Conservation (phyloP, 2,888 invertebrate species). For the Biston stratarius region DNA sequence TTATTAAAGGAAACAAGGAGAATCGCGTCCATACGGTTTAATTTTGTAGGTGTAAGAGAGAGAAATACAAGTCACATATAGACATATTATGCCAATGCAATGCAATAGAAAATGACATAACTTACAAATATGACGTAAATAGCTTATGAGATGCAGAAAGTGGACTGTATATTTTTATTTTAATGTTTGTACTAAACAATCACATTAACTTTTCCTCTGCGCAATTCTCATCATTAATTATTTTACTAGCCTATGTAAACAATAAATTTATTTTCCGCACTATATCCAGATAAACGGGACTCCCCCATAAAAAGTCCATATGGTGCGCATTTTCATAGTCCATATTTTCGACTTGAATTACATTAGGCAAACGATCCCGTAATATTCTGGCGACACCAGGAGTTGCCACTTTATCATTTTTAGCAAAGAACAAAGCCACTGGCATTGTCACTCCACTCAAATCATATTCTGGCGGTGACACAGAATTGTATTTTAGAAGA, state of each 20-base stretch:
- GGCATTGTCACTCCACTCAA: constrained; percentile 36
- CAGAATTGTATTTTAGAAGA: constrained; percentile 40
- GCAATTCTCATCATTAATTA: too few species aligned
- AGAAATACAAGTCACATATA: too few species aligned
- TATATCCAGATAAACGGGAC: constrained; percentile 43
- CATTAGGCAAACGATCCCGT: constrained; percentile 46
- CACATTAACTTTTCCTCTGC: not conserved
- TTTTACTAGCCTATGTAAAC: too few species aligned
- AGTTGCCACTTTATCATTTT: constrained; percentile 50
- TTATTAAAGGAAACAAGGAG: too few species aligned
- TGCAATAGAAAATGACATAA: too few species aligned
- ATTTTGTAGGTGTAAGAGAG: too few species aligned
- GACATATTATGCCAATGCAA: too few species aligned
- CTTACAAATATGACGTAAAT: too few species aligned
- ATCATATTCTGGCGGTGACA: constrained; percentile 43
- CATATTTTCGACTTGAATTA: constrained; percentile 41
- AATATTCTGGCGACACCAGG: constrained; percentile 46
- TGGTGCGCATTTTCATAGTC: constrained; percentile 47
- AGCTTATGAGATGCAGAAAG: too few species aligned
- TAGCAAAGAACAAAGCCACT: constrained; percentile 44
- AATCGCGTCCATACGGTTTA: too few species aligned
- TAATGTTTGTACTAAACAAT: too few species aligned
- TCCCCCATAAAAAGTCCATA: constrained; percentile 52
- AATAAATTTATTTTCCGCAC: constrained; percentile 43
- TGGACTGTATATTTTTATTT: too few species aligned